Base-by-base conservation (phyloP, 2,888 invertebrate species). In the Atherix ibis region DNA sequence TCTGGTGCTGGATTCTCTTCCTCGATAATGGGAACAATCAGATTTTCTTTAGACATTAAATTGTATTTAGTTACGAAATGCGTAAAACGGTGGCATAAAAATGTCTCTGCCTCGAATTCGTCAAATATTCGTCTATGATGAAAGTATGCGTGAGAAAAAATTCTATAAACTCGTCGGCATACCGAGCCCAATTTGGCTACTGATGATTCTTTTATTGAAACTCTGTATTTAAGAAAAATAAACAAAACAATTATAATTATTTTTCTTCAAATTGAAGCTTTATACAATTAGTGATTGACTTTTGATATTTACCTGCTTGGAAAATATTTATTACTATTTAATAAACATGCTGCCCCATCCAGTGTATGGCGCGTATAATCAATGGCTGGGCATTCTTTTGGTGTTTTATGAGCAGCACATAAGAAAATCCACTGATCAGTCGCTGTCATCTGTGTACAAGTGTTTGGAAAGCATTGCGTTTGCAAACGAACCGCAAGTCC, bases 401-500 rank as follows among this genome's bases (percentile, higher is more conserved):
- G 98, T 42, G 97, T 97, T 70, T 98, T 98, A 61, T 98, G 98
- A 27, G 98, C 97, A 38, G 98, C 98, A 69, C 98, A 98, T 34
- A 99, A 67, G 63, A 98, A 98, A 62, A 99, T 98, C 98, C 98
- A 99, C 55, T 98, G 97, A 63, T 98, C 97, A 18, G 98, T 98
- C 18, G 98, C 98, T 28, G 97, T 98, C 98, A 98, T 99, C 65
- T 99, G 97, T 40, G 85, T 89, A 61, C 98, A 98, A 15, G 84
- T 89, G 51, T 91, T 87, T 25, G 97, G 94, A 53, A 88, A 84
- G 60, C 98, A 98, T 62, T 97, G 95, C 44, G 76, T 77, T 67
- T 97, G 97, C 43, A 98, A 67, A 53, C 87, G 75, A 1, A 98
- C 95, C 31, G 97, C 95, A 46, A 99, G 65, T n/a, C 94, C 95